These are phyloP conservation scores for Battus philenor DNA, from an alignment of 1,140 invertebrate species.

Conservation along the genomic window DNA sequence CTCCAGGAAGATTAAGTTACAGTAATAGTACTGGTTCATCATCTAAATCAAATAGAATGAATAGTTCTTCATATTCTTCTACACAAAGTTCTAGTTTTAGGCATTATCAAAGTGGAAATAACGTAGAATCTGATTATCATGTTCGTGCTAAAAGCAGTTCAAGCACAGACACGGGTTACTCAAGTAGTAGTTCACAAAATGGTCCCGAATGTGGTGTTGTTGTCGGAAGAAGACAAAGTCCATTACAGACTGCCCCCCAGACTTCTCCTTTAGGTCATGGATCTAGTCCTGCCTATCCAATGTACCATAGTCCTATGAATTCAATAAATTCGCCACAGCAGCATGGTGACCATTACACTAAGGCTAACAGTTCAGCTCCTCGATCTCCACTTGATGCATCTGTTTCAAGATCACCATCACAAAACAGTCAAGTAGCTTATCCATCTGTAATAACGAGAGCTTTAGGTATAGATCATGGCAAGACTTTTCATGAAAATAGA, in stretches of 20 bases:
- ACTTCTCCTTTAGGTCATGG: slow-evolving; percentile 81
- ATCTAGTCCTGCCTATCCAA: slow-evolving; percentile 84
- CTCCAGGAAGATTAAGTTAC: slow-evolving; percentile 78
- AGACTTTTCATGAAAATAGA: slow-evolving; percentile 77
- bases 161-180: slow-evolving; percentile 79
- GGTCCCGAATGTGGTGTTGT: slow-evolving; percentile 81
- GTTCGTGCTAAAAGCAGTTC: slow-evolving; percentile 79
- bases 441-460: slow-evolving; percentile 84
- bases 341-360: slow-evolving; percentile 74
- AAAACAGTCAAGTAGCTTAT: slow-evolving; percentile 80
- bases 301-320: slow-evolving; percentile 87
- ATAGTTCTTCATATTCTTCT: slow-evolving; percentile 55
- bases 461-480: slow-evolving; percentile 78
- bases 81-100: slow-evolving; percentile 75
- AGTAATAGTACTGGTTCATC: slow-evolving; percentile 70
- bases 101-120: slow-evolving; percentile 78
- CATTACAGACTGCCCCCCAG: slow-evolving; percentile 81
- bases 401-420: slow-evolving; percentile 79
- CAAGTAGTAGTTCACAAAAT: slow-evolving; percentile 79
- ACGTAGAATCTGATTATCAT: slow-evolving; percentile 80
- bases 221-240: slow-evolving; percentile 81
- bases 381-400: slow-evolving; percentile 83
- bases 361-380: slow-evolving; percentile 78
- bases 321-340: slow-evolving; percentile 83
- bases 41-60: slow-evolving; percentile 58